Base-by-base conservation (phyloP, 2,113 vertebrate genomes). In the Crotalus tigris region DNA sequence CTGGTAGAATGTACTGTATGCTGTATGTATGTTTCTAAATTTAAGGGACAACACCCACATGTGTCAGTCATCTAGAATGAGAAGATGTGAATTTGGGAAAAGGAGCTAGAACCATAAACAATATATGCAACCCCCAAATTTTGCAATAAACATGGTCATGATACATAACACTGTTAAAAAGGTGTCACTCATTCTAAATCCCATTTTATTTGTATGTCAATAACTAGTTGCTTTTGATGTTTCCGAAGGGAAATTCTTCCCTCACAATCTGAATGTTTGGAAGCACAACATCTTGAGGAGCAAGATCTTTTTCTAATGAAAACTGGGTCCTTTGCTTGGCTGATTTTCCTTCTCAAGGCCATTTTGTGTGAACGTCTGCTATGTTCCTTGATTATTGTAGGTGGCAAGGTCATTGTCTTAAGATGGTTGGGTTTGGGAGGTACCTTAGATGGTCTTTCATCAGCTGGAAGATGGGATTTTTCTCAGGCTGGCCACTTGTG, bases 131-230 rank as follows among this genome's bases (percentile, higher is more conserved):
- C 51, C 46, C 24, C 87, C 51, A 55, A 54, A 88, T 55, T 29
- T 33, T 55, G 53, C 17, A 54, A 10, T 54, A 88, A 54, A 17
- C 53, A 21, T 57, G 53, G n/a, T 33, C 53, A 54, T 57, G 58
- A 24, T 29, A 53, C 44, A 87, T 49, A 2, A 87, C 26, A n/a
- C 11, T 61, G 55, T 57, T 51, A 59, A 61, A 51, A 8, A 33
- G 24, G 21, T 51, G 15, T 23, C 29, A 54, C 24, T 87, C 29
- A 54, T 26, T 64, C 24, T 87, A 92, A 92, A 87, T 88, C 85
- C 85, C 57, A 49, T n/a, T 92, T 92, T 88, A 92, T 92, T 92
- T 21, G 91, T 87, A 87, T 59, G 91, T 59, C 58, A 88, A 92
- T 92, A 88, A 92, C 5, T 87, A 87, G 44, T 46, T 64, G 46